Conservation (phyloP, 2,888 invertebrate genomes). For the Diplazon laetatorius region DNA sequence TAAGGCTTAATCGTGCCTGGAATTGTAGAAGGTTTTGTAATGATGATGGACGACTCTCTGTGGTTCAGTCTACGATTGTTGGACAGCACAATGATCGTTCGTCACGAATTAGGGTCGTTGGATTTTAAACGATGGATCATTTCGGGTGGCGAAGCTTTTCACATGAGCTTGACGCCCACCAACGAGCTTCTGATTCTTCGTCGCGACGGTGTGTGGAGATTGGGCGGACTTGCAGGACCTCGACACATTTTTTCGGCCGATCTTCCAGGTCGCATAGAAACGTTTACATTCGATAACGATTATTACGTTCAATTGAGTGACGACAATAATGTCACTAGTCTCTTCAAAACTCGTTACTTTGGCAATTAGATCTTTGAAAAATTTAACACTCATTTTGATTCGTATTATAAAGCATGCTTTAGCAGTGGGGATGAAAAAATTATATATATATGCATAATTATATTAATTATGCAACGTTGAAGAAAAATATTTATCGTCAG, state of each 20-base stretch:
- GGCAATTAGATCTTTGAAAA: slow-evolving; percentile 60
- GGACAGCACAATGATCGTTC: slow-evolving; percentile 70
- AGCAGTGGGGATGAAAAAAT: too few species aligned
- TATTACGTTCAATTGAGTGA: slow-evolving; percentile 67
- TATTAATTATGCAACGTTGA: too few species aligned
- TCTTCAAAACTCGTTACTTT: slow-evolving; percentile 70
- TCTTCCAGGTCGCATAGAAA: slow-evolving; percentile 64
- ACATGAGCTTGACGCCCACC: slow-evolving; percentile 60
- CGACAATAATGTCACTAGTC: slow-evolving; percentile 58
- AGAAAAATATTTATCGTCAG: too few species aligned
- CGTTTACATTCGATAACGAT: slow-evolving; percentile 57
- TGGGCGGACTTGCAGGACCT: slow-evolving; percentile 72
- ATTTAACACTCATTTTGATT: too few species aligned
- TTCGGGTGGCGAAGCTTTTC: slow-evolving; percentile 63
- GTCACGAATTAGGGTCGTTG: slow-evolving; percentile 69
- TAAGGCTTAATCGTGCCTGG: slow-evolving; percentile 69
- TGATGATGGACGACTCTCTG: slow-evolving; percentile 57
- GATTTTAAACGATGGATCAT: slow-evolving; percentile 67
- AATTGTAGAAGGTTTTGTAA: slow-evolving; percentile 68
- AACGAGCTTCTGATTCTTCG: slow-evolving; percentile 72
- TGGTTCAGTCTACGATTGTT: slow-evolving; percentile 72
- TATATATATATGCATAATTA: too few species aligned
- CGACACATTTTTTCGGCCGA: slow-evolving; percentile 62
- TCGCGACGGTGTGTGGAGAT: slow-evolving; percentile 75
- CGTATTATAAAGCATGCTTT: background rate